Evolutionary conservation across 37 sponge, comb jelly and placozoan species (phyloP).

Genomic region (Ianthella basta): DNA sequence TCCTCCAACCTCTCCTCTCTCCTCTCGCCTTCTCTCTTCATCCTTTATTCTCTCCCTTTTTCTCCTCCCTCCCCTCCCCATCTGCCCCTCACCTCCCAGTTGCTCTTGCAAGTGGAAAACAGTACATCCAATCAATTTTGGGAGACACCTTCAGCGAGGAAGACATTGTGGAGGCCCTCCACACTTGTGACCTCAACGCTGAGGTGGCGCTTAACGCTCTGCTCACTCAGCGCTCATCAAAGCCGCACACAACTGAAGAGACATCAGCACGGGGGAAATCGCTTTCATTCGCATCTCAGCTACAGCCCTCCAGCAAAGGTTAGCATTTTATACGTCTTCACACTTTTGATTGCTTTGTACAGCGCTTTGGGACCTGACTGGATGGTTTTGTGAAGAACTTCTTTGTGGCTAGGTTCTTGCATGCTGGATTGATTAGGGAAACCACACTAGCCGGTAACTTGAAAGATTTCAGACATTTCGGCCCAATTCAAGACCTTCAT

Average conservation of each 20-base stretch:
- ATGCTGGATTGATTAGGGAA: too few relatives aligned
- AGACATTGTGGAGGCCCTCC: slow-evolving; percentile 36
- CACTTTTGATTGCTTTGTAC: too few relatives aligned
- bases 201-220: slow-evolving; percentile 27
- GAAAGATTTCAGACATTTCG: too few relatives aligned
- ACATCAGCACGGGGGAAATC: not conserved
- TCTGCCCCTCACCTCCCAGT: not conserved
- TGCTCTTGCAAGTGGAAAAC: slow-evolving; percentile 22
- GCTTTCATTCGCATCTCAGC: slow-evolving; percentile 5
- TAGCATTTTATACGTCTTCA: not conserved
- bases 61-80: too few relatives aligned
- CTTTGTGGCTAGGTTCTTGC: too few relatives aligned
- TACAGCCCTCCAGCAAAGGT: slow-evolving; percentile 10
- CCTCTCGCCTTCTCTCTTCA: too few relatives aligned
- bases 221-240: not conserved
- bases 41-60: too few relatives aligned
- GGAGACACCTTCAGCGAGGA: slow-evolving; percentile 25
- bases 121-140: slow-evolving; percentile 26
- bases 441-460: too few relatives aligned
- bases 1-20: too few relatives aligned
- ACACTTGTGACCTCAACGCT: slow-evolving; percentile 28
- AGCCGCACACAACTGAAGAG: not conserved
- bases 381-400: too few relatives aligned
- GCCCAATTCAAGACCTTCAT: too few relatives aligned
- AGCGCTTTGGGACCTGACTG: too few relatives aligned